Percentiles rank a stretch among this genome's conserved stretches.
These are phyloP conservation scores for Steinernema feltiae DNA, from an alignment of 1,140 invertebrate species.

Conservation along the genomic window DNA sequence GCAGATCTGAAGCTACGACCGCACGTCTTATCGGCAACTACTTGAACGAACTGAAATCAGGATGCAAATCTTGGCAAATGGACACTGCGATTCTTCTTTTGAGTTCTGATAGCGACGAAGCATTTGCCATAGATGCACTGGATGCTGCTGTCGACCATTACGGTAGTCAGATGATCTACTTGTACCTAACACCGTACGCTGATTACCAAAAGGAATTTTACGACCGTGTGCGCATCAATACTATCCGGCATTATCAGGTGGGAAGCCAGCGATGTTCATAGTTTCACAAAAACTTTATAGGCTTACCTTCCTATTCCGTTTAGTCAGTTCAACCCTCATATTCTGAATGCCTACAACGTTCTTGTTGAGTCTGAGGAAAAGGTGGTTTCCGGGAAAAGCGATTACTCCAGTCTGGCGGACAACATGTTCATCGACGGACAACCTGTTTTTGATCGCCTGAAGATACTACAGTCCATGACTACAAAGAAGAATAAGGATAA, in stretches of 20 bases:
- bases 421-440: constrained; percentile 16
- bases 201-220: constrained; percentile 56
- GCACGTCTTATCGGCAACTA: constrained; percentile 38
- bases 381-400: not conserved
- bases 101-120: constrained; percentile 3
- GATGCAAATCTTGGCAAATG: constrained; percentile 45
- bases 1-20: constrained; percentile 28
- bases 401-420: not conserved
- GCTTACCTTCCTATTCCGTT: constrained; percentile 56
- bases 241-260: constrained; percentile 56
- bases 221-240: constrained; percentile 53
- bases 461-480: constrained; percentile 13
- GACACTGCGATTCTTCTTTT: constrained; percentile 43
- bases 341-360: constrained; percentile 36
- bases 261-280: constrained; percentile 14
- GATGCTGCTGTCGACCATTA: constrained; percentile 57
- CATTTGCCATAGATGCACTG: constrained; percentile 37
- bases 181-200: constrained; percentile 53
- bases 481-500: constrained; percentile 29
- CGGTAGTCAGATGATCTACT: constrained; percentile 51
- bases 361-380: not conserved
- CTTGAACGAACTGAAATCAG: constrained; percentile 48
- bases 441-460: not conserved
- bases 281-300: constrained; percentile 18
- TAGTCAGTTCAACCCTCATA: constrained; percentile 50